Conservation (phyloP, 2,113 vertebrate genomes). For the Pao palembangensis region DNA sequence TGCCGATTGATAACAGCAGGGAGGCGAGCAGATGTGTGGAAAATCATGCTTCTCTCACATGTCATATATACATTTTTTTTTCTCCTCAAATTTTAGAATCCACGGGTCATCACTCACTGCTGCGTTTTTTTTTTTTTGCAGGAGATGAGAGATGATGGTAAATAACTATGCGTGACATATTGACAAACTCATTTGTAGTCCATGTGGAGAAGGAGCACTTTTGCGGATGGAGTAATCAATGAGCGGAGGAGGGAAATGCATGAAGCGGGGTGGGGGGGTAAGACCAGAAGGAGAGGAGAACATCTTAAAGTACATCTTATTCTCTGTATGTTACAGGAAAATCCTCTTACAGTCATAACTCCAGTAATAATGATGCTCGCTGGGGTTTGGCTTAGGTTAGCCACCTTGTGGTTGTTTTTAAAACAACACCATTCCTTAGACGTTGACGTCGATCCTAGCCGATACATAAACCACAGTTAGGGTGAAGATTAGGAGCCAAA, state of each 20-base stretch:
- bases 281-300: neutral
- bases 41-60: slow-evolving; percentile 15
- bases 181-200: slow-evolving; percentile 59
- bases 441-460: too few relatives aligned
- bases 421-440: too few relatives aligned
- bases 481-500: too few relatives aligned
- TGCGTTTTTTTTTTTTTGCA: slow-evolving; percentile 43
- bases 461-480: too few relatives aligned
- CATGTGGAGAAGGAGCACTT: slow-evolving; percentile 33
- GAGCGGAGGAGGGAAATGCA: slow-evolving; percentile 2
- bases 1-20: slow-evolving; percentile 14
- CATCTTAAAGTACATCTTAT: too few relatives aligned
- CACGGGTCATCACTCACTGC: slow-evolving; percentile 43
- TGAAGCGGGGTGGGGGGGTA: neutral
- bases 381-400: too few relatives aligned
- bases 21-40: slow-evolving; percentile 15
- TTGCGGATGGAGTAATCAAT: slow-evolving; percentile 29
- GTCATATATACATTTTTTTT: slow-evolving; percentile 21
- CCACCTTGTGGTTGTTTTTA: too few relatives aligned
- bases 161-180: slow-evolving; percentile 54
- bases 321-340: too few relatives aligned
- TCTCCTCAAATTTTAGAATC: slow-evolving; percentile 30
- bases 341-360: too few relatives aligned
- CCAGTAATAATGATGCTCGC: too few relatives aligned
- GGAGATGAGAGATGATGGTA: slow-evolving; percentile 45